Evolutionary conservation across 2,113 vertebrate genomes (phyloP).

Genomic region (Syrmaticus mikado): DNA sequence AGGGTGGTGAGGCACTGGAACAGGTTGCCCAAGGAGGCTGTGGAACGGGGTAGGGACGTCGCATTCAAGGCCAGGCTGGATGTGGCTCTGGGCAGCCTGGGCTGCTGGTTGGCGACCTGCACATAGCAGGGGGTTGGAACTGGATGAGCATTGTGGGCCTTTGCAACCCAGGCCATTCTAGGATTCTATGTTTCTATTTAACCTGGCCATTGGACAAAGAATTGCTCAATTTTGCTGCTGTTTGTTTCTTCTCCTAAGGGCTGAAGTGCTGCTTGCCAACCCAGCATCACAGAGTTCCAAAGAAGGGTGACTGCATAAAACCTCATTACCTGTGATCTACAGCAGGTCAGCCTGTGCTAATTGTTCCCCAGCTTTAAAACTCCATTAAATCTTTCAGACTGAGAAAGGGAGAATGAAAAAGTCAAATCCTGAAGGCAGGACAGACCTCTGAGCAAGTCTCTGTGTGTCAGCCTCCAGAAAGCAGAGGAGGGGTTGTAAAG

Average conservation of each 20-base stretch:
- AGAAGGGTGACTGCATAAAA: conserved; percentile 12
- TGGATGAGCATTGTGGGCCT: too few species aligned
- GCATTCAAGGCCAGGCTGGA: too few species aligned
- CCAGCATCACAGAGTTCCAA: neutral
- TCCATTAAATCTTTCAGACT: conserved; percentile 10
- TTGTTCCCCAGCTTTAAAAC: conserved; percentile 12
- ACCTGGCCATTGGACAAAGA: neutral
- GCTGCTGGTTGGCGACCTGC: too few species aligned
- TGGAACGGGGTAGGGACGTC: too few species aligned
- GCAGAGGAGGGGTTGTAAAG: too few species aligned
- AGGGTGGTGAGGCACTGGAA: too few species aligned
- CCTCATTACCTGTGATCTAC: conserved; percentile 14
- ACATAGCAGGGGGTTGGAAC: too few species aligned
- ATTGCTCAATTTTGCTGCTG: neutral
- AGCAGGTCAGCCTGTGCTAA: neutral
- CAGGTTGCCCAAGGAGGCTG: too few species aligned
- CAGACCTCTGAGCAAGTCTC: neutral
- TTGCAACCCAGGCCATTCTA: too few species aligned
- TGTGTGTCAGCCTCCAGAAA: neutral
- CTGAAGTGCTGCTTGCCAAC: conserved; percentile 1
- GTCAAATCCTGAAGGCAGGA: conserved; percentile 16
- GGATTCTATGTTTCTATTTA: neutral
- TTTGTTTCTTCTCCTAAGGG: neutral
- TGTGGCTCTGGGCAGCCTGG: too few species aligned
- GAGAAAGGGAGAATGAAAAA: neutral